phyloP scores from a whole-genome alignment of 2,888 invertebrate species.

The Orchestes rusci region DNA sequence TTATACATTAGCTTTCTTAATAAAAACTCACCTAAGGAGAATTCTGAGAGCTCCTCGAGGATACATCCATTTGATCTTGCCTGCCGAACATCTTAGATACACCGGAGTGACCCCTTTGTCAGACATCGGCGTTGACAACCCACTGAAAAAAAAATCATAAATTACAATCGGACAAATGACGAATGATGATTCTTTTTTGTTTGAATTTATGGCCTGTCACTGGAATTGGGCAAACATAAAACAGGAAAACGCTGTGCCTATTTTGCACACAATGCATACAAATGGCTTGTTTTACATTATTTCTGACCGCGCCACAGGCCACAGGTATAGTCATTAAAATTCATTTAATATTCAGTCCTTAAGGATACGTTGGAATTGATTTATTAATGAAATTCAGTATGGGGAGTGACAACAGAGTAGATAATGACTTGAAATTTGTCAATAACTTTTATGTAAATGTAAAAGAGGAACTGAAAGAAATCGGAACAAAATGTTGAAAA shows the following conservation, averaged over 20 bases:
- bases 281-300: slow-evolving; percentile 3
- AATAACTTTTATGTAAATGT: too few relatives aligned
- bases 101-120: slow-evolving; percentile 65
- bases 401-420: too few relatives aligned
- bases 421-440: too few relatives aligned
- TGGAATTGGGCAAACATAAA: neutral
- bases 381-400: too few relatives aligned
- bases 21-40: slow-evolving; percentile 14
- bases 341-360: slow-evolving; percentile 8
- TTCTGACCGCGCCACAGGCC: slow-evolving; percentile 2
- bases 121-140: slow-evolving; percentile 49
- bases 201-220: too few relatives aligned
- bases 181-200: neutral
- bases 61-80: slow-evolving; percentile 66
- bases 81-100: slow-evolving; percentile 67
- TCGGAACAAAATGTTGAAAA: too few relatives aligned
- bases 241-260: neutral
- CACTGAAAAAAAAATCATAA: slow-evolving; percentile 43
- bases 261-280: slow-evolving; percentile 13
- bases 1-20: neutral
- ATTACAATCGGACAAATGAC: neutral
- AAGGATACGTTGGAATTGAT: too few relatives aligned
- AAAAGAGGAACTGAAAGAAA: too few relatives aligned
- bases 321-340: slow-evolving; percentile 9
- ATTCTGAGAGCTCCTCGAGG: slow-evolving; percentile 48